Evolutionary conservation across 1,140 invertebrate species (phyloP), one percentile per base, ranked within the genome.

Genomic region (Mizuhopecten yessoensis): DNA sequence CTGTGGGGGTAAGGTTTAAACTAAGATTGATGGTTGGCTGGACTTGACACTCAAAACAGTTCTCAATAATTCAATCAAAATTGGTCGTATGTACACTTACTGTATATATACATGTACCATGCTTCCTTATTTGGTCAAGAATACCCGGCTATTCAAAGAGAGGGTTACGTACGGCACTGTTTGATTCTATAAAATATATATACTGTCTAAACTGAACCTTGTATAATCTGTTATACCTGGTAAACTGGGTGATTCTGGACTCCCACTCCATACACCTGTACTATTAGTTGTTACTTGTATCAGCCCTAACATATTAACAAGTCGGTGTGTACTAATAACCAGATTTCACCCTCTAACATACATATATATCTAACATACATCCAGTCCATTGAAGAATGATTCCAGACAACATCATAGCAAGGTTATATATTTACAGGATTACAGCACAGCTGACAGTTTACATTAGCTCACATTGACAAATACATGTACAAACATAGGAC

Each of bases 1-100:
- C n/a, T 1, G 23, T 75, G n/a, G 57, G 57, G 57, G 42, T 45
- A 17, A 13, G 1, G 17, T 29, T 75, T 17, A 75, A 75, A 75
- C 57, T 29, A 1, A 17, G n/a, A 29, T 29, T 75, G 5, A 29
- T 75, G 17, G 29, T 5, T 75, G 57, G 29, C 20, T 10, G 3
- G 45, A 49, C 20, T 29, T 45, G 23, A 29, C 23, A n/a, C n/a
- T 75, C 57, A 29, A 75, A 75, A 75, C 29, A 23, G 29, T n/a
- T 75, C 29, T n/a, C 11, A 75, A 75, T 75, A 75, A 29, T 75
- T 75, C 57, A 75, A 75, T 75, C 57, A n/a, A 75, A 75, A 75
- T 75, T 75, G 57, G 23, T 75, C 20, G n/a, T 49, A 49, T 49
- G 20, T 9, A 49, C 45, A 17, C 45, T 15, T n/a, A n/a, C n/a